phyloP scores from a whole-genome alignment of 2,888 invertebrate species.

The Diogma glabrata region DNA sequence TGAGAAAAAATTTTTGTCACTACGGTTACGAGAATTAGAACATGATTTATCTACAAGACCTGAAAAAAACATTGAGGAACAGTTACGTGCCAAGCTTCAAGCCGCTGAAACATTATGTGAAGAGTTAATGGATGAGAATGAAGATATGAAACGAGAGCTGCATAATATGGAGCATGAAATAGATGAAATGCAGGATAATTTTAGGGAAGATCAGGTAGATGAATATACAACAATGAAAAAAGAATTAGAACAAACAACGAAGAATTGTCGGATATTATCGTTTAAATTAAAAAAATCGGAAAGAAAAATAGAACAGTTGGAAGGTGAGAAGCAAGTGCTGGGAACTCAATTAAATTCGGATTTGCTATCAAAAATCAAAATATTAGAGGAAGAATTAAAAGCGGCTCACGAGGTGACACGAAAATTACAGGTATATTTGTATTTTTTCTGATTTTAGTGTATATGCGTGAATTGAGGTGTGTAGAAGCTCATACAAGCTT shows the following conservation, averaged over 20 bases:
- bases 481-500: too few relatives aligned
- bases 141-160: conserved; percentile 86
- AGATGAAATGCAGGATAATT: conserved; percentile 97
- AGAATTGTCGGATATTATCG: conserved; percentile 95
- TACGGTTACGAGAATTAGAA: conserved; percentile 64
- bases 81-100: conserved; percentile 68
- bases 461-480: too few relatives aligned
- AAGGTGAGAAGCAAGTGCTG: conserved; percentile 66
- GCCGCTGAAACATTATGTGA: conserved; percentile 88
- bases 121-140: conserved; percentile 92
- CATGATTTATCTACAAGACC: conserved; percentile 44
- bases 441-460: too few relatives aligned
- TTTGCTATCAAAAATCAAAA: conserved; percentile 57
- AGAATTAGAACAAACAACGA: conserved; percentile 92
- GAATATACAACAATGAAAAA: conserved; percentile 90
- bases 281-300: conserved; percentile 97
- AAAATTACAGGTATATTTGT: conserved; percentile 52
- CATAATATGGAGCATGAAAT: conserved; percentile 92
- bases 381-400: conserved; percentile 75
- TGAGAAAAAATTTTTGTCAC: conserved; percentile 61
- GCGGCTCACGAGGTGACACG: conserved; percentile 64
- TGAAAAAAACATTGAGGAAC: conserved; percentile 42
- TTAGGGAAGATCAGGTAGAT: conserved; percentile 93
- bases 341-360: conserved; percentile 49
- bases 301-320: conserved; percentile 73